phyloP scores from a whole-genome alignment of 2,797 vertebrate species.

The Leuciscus waleckii region DNA sequence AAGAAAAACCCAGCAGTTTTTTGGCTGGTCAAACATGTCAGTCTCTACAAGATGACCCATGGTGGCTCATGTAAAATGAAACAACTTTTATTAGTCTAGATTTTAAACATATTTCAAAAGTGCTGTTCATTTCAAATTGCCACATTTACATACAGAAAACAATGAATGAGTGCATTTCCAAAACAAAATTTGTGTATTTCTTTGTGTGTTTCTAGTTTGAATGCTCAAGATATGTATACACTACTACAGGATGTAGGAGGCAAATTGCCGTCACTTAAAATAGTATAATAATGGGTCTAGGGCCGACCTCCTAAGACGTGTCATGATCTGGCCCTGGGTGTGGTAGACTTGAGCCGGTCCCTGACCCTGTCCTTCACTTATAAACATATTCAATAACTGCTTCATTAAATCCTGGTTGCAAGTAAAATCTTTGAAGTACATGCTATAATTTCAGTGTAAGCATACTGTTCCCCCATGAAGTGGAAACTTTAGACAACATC shows the following conservation, averaged over 20 bases:
- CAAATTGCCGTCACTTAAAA: neutral
- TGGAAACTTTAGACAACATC: conserved; percentile 36
- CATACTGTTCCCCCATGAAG: conserved; percentile 1
- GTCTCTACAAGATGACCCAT: neutral
- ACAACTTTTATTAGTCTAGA: neutral
- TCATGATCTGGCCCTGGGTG: neutral
- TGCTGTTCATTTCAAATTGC: too few relatives aligned
- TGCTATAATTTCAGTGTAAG: neutral
- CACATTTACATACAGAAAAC: neutral
- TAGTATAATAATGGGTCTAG: neutral
- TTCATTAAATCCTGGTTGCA: conserved; percentile 10
- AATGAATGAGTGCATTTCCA: neutral
- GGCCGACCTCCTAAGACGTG: neutral
- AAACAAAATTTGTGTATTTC: neutral
- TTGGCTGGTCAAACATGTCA: neutral
- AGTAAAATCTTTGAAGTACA: conserved; percentile 1
- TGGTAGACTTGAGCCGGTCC: neutral
- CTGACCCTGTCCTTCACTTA: too few relatives aligned
- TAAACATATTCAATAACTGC: neutral
- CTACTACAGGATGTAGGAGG: neutral
- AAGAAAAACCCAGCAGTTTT: neutral
- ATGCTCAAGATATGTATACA: neutral
- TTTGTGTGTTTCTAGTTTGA: neutral
- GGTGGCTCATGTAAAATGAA: neutral
- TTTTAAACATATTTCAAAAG: neutral